A percentile compares a stretch with the other conserved stretches of the same genome.
These are phyloP conservation scores for Metopolophium dirhodum DNA, from an alignment of 1,140 invertebrate species.

Conservation along the genomic window DNA sequence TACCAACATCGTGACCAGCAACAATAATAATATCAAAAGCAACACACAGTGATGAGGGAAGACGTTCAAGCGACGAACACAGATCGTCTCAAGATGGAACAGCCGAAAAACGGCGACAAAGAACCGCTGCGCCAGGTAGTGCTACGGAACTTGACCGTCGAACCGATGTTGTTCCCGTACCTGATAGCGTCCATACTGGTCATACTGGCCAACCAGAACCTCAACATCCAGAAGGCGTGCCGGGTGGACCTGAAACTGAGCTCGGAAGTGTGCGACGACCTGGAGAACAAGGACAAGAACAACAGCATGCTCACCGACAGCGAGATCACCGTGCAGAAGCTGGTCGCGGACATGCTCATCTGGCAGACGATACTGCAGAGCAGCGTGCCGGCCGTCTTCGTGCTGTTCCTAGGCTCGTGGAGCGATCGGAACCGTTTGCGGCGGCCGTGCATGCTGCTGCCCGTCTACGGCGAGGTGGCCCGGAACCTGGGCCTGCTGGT, in stretches of 20 bases:
- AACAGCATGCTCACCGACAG: slow-evolving; percentile 75
- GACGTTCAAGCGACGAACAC: neutral
- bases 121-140: slow-evolving; percentile 59
- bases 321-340: slow-evolving; percentile 74
- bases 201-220: slow-evolving; percentile 77
- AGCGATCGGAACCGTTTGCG: slow-evolving; percentile 69
- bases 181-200: slow-evolving; percentile 80
- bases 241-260: slow-evolving; percentile 77
- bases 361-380: slow-evolving; percentile 83
- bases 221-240: slow-evolving; percentile 84
- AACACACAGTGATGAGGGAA: neutral
- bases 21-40: no score
- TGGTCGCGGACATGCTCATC: slow-evolving; percentile 77
- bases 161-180: slow-evolving; percentile 78
- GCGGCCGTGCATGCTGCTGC: slow-evolving; percentile 83
- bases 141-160: slow-evolving; percentile 73
- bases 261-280: slow-evolving; percentile 73
- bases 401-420: slow-evolving; percentile 74
- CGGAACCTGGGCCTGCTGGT: slow-evolving; percentile 78
- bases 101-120: no score
- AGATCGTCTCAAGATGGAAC: neutral
- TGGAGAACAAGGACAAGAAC: slow-evolving; percentile 71
- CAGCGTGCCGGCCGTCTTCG: slow-evolving; percentile 75
- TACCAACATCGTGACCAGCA: neutral
- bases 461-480: slow-evolving; percentile 80